A percentile compares a stretch with the other conserved stretches of the same genome.
Evolutionary conservation across 2,888 invertebrate species (phyloP).

Genomic region (Morinoia aosen): DNA sequence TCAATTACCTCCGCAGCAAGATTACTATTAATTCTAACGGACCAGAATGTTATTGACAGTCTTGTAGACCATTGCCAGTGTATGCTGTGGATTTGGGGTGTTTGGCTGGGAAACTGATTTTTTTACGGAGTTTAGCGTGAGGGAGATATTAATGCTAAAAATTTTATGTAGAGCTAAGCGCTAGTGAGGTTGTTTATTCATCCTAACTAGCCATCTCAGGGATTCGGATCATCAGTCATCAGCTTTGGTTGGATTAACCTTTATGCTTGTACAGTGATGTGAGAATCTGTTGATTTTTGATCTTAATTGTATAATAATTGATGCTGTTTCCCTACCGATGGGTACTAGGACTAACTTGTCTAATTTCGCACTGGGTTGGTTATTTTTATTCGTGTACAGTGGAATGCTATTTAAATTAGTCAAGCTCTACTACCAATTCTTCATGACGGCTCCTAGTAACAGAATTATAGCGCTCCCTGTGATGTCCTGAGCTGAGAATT

Average conservation of each 20-base stretch:
- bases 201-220: neutral
- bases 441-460: neutral
- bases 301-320: neutral
- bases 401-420: neutral
- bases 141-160: too few relatives aligned
- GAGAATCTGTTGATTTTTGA: neutral
- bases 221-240: neutral
- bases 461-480: too few relatives aligned
- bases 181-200: neutral
- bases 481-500: too few relatives aligned
- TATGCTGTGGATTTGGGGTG: neutral
- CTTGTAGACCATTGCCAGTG: neutral
- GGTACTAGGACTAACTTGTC: too few relatives aligned
- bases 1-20: neutral
- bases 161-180: neutral
- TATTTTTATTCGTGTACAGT: too few relatives aligned
- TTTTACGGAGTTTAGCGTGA: neutral
- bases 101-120: neutral
- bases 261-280: neutral
- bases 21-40: neutral
- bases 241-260: neutral
- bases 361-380: too few relatives aligned
- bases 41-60: neutral
- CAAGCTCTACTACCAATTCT: neutral
- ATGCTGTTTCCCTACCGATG: too few relatives aligned